phyloP scores from a whole-genome alignment of 2,113 vertebrate genomes.

The Pimephales promelas region DNA sequence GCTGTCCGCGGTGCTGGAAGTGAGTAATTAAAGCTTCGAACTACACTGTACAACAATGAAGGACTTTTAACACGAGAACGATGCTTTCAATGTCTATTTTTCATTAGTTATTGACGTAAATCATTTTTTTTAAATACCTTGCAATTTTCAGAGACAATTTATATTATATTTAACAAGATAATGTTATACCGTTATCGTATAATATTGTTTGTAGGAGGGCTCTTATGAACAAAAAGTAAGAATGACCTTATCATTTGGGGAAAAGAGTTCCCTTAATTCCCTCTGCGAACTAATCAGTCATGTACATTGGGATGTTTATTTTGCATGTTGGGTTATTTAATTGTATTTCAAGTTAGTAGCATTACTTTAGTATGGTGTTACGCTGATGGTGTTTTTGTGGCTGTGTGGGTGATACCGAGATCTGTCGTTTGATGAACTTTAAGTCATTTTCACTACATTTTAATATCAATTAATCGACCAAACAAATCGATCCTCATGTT shows the following conservation, averaged over 20 bases:
- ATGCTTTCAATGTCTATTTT: neutral
- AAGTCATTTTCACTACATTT: neutral
- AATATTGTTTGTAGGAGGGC: neutral
- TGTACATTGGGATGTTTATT: neutral
- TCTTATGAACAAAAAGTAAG: neutral
- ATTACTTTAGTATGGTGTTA: neutral
- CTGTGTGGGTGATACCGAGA: neutral
- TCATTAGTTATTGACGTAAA: neutral
- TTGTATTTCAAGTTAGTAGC: neutral
- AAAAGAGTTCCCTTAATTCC: neutral
- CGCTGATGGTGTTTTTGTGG: neutral
- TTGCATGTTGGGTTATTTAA: neutral
- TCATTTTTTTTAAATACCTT: neutral
- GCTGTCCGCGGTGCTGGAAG: constrained; percentile 35
- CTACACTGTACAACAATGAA: neutral
- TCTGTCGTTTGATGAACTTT: neutral
- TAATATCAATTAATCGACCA: neutral
- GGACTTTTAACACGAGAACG: neutral
- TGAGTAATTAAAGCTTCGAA: neutral
- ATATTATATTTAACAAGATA: neutral
- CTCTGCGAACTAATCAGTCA: neutral
- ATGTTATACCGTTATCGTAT: neutral
- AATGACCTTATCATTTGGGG: neutral
- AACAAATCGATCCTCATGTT: neutral
- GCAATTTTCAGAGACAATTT: too few relatives aligned